Evolutionary conservation across 2,113 vertebrate genomes (phyloP).

Genomic region (Lepus europaeus): DNA sequence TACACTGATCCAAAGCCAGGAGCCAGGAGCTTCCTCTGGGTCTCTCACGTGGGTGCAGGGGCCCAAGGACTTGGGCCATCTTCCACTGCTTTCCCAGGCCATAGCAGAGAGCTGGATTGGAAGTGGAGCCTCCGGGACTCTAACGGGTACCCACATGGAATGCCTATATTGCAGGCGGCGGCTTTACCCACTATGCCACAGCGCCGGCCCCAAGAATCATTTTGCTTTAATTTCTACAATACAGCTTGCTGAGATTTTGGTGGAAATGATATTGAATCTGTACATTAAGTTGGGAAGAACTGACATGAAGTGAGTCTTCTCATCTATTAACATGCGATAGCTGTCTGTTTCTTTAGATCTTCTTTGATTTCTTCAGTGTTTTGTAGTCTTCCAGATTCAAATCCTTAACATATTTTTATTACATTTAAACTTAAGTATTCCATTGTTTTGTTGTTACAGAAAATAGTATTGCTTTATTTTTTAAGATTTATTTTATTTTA

Average conservation of each 20-base stretch:
- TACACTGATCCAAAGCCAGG: too few relatives aligned
- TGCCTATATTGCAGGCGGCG: too few relatives aligned
- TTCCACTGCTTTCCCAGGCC: too few relatives aligned
- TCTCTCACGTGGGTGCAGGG: too few relatives aligned
- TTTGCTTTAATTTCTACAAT: background rate
- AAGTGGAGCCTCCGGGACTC: too few relatives aligned
- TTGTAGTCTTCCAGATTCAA: slow-evolving; percentile 50
- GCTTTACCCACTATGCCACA: too few relatives aligned
- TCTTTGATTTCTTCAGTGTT: slow-evolving; percentile 44
- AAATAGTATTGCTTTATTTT: slow-evolving; percentile 17
- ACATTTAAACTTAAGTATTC: slow-evolving; percentile 30
- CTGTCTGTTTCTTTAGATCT: slow-evolving; percentile 26
- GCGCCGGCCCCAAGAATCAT: too few relatives aligned
- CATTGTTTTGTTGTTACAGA: background rate
- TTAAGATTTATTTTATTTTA: too few relatives aligned
- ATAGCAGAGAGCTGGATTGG: too few relatives aligned
- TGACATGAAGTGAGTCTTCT: background rate
- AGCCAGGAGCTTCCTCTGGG: too few relatives aligned
- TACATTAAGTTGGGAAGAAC: slow-evolving; percentile 16
- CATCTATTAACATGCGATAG: background rate
- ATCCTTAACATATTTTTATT: slow-evolving; percentile 28
- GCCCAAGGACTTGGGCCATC: too few relatives aligned
- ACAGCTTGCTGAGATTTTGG: slow-evolving; percentile 32
- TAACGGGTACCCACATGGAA: too few relatives aligned
- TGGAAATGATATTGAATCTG: background rate